Conservation (phyloP, 2,888 invertebrate species). For the Tethea ocularis region DNA sequence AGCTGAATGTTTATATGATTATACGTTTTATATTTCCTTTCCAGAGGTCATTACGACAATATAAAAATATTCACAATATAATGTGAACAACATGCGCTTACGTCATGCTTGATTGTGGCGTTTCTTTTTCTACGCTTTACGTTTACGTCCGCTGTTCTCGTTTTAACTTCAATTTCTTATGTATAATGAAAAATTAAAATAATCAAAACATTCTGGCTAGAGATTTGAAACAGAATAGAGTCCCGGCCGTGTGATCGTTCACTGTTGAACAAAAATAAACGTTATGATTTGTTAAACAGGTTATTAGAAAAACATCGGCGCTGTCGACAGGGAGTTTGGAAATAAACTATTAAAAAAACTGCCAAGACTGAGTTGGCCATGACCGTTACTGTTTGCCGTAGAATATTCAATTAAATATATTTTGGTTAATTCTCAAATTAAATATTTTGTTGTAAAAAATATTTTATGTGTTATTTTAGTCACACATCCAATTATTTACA, state of each 20-base stretch:
- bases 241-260: slow-evolving; percentile 77
- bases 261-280: slow-evolving; percentile 78
- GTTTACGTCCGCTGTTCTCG: slow-evolving; percentile 43
- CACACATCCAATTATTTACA: too few species aligned
- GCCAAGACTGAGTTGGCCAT: slow-evolving; percentile 42
- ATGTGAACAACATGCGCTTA: slow-evolving; percentile 23
- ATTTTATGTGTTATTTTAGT: too few species aligned
- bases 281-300: slow-evolving; percentile 78
- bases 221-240: slow-evolving; percentile 80
- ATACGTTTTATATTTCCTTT: slow-evolving; percentile 36
- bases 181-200: slow-evolving; percentile 72
- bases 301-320: slow-evolving; percentile 77
- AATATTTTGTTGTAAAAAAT: too few species aligned
- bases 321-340: slow-evolving; percentile 64
- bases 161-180: slow-evolving; percentile 54
- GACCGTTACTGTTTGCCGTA: slow-evolving; percentile 14
- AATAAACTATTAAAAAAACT: slow-evolving; percentile 59
- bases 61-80: slow-evolving; percentile 27
- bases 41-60: slow-evolving; percentile 30
- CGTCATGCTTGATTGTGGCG: slow-evolving; percentile 32
- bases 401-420: neutral
- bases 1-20: slow-evolving; percentile 12
- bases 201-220: slow-evolving; percentile 69
- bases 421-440: neutral
- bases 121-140: slow-evolving; percentile 27